Conservation (phyloP, 2,888 invertebrate genomes). For the Drosophila suboccidentalis region DNA sequence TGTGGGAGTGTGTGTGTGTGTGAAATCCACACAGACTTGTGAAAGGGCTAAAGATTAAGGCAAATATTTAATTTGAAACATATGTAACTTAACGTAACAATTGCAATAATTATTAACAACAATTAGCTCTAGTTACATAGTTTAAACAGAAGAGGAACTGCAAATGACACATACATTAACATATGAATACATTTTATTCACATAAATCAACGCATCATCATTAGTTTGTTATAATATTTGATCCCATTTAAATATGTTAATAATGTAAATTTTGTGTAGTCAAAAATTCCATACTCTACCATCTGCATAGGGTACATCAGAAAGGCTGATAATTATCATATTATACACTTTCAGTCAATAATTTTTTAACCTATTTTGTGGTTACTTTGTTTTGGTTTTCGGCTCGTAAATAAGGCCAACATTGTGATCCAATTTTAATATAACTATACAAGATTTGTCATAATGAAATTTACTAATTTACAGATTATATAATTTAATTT, state of each 20-base stretch:
- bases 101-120: conserved; percentile 55
- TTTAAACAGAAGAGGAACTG: not conserved
- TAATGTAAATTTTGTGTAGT: not conserved
- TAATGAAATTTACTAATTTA: not conserved
- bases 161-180: not conserved
- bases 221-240: no score
- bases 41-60: conserved; percentile 75
- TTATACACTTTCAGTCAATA: no score
- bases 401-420: no score
- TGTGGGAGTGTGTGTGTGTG: conserved; percentile 32
- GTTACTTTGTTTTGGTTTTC: no score
- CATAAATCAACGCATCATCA: not conserved
- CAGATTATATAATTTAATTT: no score
- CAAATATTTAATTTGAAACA: conserved; percentile 62
- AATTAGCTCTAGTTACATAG: conserved; percentile 58
- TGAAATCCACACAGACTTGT: conserved; percentile 57
- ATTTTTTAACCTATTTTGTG: no score
- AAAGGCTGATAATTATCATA: no score
- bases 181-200: not conserved
- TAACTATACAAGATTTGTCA: not conserved
- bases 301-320: not conserved
- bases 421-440: no score
- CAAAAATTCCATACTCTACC: not conserved
- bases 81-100: conserved; percentile 33
- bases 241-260: no score